A percentile compares a stretch with the other conserved stretches of the same genome.
Conservation (phyloP, 2,888 invertebrate species). For the Aphrophora alni region DNA sequence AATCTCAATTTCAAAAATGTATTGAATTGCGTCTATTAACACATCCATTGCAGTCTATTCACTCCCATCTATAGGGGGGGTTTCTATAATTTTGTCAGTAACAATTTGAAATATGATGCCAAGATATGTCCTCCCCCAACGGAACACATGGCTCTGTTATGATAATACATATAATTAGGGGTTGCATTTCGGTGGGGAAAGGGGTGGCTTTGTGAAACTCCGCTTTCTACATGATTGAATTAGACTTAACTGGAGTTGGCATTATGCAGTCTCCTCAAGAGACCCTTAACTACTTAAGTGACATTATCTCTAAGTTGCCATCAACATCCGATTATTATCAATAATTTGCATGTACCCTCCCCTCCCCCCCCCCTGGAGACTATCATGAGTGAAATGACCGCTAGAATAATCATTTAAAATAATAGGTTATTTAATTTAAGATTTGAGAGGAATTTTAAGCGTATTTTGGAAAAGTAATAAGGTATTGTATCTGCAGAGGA, state of each 20-base stretch:
- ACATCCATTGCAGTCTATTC: background rate
- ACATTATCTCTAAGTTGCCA: background rate
- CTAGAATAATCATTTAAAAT: too few relatives aligned
- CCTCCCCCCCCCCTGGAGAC: background rate
- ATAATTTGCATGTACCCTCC: background rate
- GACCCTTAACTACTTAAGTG: background rate
- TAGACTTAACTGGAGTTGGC: slow-evolving; percentile 13
- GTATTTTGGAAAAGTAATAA: too few relatives aligned
- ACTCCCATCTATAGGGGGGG: background rate
- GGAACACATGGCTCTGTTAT: slow-evolving; percentile 31
- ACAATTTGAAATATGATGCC: background rate
- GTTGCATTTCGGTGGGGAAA: slow-evolving; percentile 29
- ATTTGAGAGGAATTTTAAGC: too few relatives aligned
- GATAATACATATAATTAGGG: slow-evolving; percentile 31
- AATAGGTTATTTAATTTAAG: too few relatives aligned
- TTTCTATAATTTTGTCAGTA: background rate
- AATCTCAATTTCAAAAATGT: too few relatives aligned
- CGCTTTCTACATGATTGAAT: slow-evolving; percentile 31
- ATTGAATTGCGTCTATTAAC: too few relatives aligned
- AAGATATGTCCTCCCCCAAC: background rate
- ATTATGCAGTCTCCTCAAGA: background rate
- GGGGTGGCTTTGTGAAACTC: slow-evolving; percentile 17
- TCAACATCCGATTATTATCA: background rate
- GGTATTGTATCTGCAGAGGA: too few relatives aligned
- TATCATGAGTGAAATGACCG: background rate